Evolutionary conservation across 2,797 vertebrate genomes (phyloP).

Genomic region (Onychomys arenicola): DNA sequence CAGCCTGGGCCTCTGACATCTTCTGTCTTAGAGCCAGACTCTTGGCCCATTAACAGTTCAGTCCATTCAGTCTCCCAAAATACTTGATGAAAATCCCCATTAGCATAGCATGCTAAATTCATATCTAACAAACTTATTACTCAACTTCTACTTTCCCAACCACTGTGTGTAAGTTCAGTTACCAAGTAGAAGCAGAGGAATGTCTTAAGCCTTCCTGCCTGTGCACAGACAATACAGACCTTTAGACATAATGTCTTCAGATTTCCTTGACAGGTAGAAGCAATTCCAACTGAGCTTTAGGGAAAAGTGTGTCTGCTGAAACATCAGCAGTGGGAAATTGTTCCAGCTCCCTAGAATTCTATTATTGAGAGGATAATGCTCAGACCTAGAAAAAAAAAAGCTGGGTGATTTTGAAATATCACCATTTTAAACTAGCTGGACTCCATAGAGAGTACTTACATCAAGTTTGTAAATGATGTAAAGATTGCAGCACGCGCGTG

Average conservation of each 20-base stretch:
- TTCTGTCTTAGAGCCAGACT: not conserved
- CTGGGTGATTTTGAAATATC: slow-evolving; percentile 70
- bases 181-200: not conserved
- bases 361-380: slow-evolving; percentile 60
- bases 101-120: not conserved
- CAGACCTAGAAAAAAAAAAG: slow-evolving; percentile 67
- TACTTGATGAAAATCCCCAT: not conserved
- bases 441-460: not conserved
- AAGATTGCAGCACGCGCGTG: not conserved
- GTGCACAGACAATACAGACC: not conserved
- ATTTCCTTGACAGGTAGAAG: slow-evolving; percentile 41
- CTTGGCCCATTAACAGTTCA: not conserved
- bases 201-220: not conserved
- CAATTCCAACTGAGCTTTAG: slow-evolving; percentile 44
- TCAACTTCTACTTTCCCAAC: not conserved
- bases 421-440: slow-evolving; percentile 55
- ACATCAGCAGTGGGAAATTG: not conserved
- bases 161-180: not conserved
- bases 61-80: not conserved
- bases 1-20: not conserved
- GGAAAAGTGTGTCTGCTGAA: slow-evolving; percentile 48
- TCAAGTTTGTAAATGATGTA: not conserved
- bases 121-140: not conserved
- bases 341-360: slow-evolving; percentile 66
- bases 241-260: not conserved